Evolutionary conservation across 2,888 invertebrate species (phyloP), one percentile per base, ranked within the genome.

Genomic region (Drosophila hamatofila): DNA sequence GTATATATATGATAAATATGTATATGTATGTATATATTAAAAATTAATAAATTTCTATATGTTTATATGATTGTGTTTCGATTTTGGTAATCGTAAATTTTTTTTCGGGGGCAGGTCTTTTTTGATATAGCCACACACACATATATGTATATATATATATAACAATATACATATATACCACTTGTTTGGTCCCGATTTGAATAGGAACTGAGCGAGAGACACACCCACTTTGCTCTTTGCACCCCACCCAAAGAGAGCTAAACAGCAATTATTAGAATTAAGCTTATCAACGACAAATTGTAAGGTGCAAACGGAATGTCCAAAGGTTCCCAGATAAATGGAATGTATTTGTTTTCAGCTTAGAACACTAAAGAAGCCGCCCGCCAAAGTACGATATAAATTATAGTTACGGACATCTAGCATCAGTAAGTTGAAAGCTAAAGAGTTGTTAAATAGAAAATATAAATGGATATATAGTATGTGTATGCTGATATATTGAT

Each of bases 181-280:
- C 14, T 33, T 33, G 21, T 33, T 33, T 14, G 55, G 35, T 52
- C 49, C 57, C 61, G 51, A 51, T 64, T 44, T 25, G 23, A 11
- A n/a, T n/a, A 16, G 55, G n/a, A 35, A n/a, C 27, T 11, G 21
- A 46, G 60, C 52, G 16, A 39, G 14, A 30, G 79, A 83, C 83
- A 83, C 83, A 83, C 86, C 83, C 86, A 81, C 83, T 54, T 81
- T 77, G 83, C 30, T 60, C 83, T 86, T 83, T 83, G 86, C 52
- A 69, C 72, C 66, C 35, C 18, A 30, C 48, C 59, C 41, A 54
- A 42, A 16, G 52, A 51, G 21, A 54, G 55, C 54, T 61, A 52
- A 68, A 69, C 25, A 49, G 58, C 57, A 78, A 75, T 71, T 71
- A 79, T 37, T 37, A 59, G 25, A 66, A 52, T 62, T 30, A 21